These are phyloP conservation scores for Syngnathus scovelli DNA, from an alignment of 2,113 vertebrate genomes.

Conservation along the genomic window DNA sequence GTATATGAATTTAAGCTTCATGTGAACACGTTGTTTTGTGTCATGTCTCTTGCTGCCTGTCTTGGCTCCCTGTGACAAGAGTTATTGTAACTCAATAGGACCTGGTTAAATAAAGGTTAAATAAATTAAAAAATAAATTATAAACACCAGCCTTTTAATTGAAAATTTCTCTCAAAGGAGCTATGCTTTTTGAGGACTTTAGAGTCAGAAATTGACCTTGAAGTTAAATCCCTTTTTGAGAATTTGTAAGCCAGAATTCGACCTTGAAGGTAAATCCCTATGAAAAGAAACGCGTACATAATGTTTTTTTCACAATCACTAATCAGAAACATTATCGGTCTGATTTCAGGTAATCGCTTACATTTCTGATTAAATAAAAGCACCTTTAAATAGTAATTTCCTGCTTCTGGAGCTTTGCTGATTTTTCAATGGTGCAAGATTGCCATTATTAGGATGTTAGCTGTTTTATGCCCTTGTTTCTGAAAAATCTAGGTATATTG, in stretches of 20 bases:
- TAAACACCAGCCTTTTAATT: slow-evolving; percentile 19
- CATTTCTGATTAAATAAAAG: background rate
- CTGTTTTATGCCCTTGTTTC: background rate
- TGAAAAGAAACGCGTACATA: slow-evolving; percentile 26
- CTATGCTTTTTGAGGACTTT: slow-evolving; percentile 29
- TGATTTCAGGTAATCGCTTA: slow-evolving; percentile 1
- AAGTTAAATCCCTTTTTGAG: slow-evolving; percentile 21
- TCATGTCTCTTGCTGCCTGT: too few relatives aligned
- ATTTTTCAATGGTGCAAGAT: background rate
- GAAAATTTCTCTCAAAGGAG: slow-evolving; percentile 27
- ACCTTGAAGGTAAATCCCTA: background rate
- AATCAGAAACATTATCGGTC: slow-evolving; percentile 1
- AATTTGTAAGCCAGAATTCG: too few relatives aligned
- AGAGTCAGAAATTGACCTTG: slow-evolving; percentile 42
- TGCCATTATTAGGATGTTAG: background rate
- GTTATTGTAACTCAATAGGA: too few relatives aligned
- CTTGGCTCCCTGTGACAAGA: too few relatives aligned
- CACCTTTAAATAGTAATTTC: background rate
- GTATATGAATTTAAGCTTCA: slow-evolving; percentile 18
- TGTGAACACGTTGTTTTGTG: background rate
- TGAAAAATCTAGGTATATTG: background rate
- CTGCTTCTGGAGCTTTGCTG: background rate
- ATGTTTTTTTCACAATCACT: slow-evolving; percentile 4
- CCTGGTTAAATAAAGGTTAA: too few relatives aligned
- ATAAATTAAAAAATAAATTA: too few relatives aligned